These are phyloP conservation scores for Adineta ricciae DNA, from an alignment of 2,888 invertebrate genomes.

Conservation along the genomic window DNA sequence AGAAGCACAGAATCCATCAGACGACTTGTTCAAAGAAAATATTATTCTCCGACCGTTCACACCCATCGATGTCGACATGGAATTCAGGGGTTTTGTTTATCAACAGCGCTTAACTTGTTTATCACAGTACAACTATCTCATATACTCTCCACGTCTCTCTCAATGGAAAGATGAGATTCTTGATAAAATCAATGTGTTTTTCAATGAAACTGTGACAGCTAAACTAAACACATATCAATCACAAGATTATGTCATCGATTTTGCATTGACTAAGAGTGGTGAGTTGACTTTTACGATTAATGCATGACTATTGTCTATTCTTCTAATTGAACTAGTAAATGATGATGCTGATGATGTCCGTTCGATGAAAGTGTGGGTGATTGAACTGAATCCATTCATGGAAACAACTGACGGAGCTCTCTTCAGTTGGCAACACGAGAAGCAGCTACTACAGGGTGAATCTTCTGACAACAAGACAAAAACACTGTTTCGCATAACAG, in stretches of 20 bases:
- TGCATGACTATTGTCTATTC: not conserved
- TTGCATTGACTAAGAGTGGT: slow-evolving; percentile 37
- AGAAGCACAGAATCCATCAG: slow-evolving; percentile 35
- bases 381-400: slow-evolving; percentile 41
- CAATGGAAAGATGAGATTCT: slow-evolving; percentile 36
- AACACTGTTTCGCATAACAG: slow-evolving; percentile 39
- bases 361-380: slow-evolving; percentile 39
- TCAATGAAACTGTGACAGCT: slow-evolving; percentile 36
- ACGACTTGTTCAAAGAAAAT: slow-evolving; percentile 38
- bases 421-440: slow-evolving; percentile 42
- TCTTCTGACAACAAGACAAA: slow-evolving; percentile 34
- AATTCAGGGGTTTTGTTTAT: slow-evolving; percentile 41
- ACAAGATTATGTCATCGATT: slow-evolving; percentile 39
- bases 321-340: too few relatives aligned
- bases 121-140: slow-evolving; percentile 42
- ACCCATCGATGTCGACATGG: slow-evolving; percentile 42
- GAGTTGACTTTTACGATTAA: not conserved
- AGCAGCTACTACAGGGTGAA: slow-evolving; percentile 37
- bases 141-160: slow-evolving; percentile 38
- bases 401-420: slow-evolving; percentile 41
- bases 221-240: slow-evolving; percentile 37
- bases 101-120: slow-evolving; percentile 38
- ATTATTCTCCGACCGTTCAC: slow-evolving; percentile 41
- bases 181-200: slow-evolving; percentile 37
- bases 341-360: slow-evolving; percentile 33